Percentiles rank a stretch among this genome's conserved stretches.
These are phyloP conservation scores for Eustalomyia histrio DNA, from an alignment of 2,888 invertebrate species.

Conservation along the genomic window DNA sequence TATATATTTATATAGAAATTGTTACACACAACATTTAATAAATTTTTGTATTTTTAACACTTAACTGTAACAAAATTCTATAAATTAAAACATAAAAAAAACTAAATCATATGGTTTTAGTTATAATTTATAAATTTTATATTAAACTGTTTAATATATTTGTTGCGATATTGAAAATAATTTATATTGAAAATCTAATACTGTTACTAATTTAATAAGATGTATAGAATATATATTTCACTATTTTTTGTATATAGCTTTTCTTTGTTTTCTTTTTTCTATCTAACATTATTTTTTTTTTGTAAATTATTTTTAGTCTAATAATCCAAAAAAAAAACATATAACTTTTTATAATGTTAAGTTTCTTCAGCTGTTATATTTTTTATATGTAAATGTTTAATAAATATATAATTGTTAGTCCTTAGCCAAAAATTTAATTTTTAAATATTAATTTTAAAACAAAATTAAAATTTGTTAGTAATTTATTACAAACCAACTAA, in stretches of 20 bases:
- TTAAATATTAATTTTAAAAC: conserved; percentile 19
- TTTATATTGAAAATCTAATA: background rate
- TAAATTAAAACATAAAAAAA: background rate
- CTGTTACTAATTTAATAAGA: background rate
- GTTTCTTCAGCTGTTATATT: conserved; percentile 56
- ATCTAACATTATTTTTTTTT: background rate
- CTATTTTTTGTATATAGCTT: no score
- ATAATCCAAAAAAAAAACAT: background rate
- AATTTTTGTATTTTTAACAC: conserved; percentile 35
- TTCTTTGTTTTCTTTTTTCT: no score
- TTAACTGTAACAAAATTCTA: conserved; percentile 11
- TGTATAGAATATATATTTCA: conserved; percentile 25
- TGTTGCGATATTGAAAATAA: background rate
- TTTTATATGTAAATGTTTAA: conserved; percentile 42
- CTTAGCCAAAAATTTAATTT: conserved; percentile 48
- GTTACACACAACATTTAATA: conserved; percentile 39
- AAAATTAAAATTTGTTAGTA: conserved; percentile 19
- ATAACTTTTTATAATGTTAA: conserved; percentile 50
- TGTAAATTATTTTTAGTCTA: conserved; percentile 30
- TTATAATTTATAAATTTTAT: background rate
- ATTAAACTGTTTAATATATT: background rate
- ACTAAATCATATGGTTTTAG: background rate
- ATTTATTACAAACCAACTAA: conserved; percentile 20
- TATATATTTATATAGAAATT: background rate
- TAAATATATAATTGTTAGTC: conserved; percentile 55